Evolutionary conservation across 2,113 vertebrate genomes (phyloP), one percentile per base, ranked within the genome.

Genomic region (Pelvicachromis taeniatus): DNA sequence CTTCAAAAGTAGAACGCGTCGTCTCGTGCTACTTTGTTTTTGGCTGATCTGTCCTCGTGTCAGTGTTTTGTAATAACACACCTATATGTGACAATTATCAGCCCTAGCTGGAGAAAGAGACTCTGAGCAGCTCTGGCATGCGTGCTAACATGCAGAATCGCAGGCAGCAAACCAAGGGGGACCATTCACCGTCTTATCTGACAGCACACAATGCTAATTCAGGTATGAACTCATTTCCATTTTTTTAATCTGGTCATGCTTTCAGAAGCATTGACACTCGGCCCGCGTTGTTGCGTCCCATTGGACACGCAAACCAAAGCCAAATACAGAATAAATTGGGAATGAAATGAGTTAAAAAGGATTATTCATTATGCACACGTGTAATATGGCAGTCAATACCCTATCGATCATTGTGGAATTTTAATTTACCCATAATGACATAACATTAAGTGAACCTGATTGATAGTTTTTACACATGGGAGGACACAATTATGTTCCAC

Each of bases 381-480:
- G 48, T 92, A 94, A 94, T 93, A 93, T 86, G 83, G 83, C 87
- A 92, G 93, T 93, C 93, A 87, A 94, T 95, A 93, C 75, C 80
- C 83, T 70, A 95, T 96, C 80, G 92, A 95, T 95, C 92, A 88
- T 79, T 61, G 83, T 77, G 59, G 85, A 88, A 85, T 92, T 94
- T 91, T 94, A 90, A 95, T 95, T 93, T 86, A 95, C 88, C 59
- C 82, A 84, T 94, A 93, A 95, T 92, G 89, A 88, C 90, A 87
- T 80, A 83, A 53, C 85, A 92, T 94, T 95, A 94, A 89, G 80
- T 88, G 73, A 89, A 89, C 52, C 87, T 91, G 92, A 95, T 93
- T 94, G 94, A 94, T 95, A 90, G 90, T 83, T 92, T 95, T 94
- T 88, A 94, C 93, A 95, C 94, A 93, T 94, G 93, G 90, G 89